Base-by-base conservation (phyloP, 30 jellyfish, hydroid and myxozoan species). In the Aurelia aurita region DNA sequence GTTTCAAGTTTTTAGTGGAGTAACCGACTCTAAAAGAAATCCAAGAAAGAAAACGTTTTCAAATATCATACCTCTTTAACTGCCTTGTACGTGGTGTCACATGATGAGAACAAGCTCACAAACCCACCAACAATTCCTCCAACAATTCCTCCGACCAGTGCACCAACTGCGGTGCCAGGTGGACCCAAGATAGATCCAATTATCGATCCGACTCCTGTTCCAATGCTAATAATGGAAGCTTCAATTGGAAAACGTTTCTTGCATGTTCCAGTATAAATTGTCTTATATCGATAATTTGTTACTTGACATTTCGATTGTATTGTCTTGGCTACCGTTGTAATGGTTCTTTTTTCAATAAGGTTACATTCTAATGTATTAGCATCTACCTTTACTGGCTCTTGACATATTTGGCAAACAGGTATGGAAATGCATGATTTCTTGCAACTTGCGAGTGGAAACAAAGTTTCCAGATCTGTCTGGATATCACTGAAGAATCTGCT, bases 251-350 rank as follows among this genome's bases (percentile, higher is more conserved):
- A 46, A 13, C 96, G 88, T 15, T 73, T 43, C 9, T 51, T 46
- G 54, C 96, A 87, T 31, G 91, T 87, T 34, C 96, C 91, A 21
- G 91, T 87, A 70, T 77, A 77, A 23, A 62, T 45, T 5, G 96
- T 74, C 61, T 81, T 87, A 68, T 77, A 87, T 4, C 87, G 65
- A 49, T 77, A 87, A n/a, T 68, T 63, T 21, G 76, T 59, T 35
- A 87, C 54, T 13, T 53, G 68, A 29, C 96, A 87, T 21, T 70
- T 39, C 20, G 87, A 31, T 25, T 46, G 23, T 3, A 31, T 1
- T 2, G 91, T 91, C 69, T 66, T 49, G 45, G 43, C 87, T 5
- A 58, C 68, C 10, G 87, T 69, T 27, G 91, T 69, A 0, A 26
- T 65, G 3, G 69, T 61, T 29, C 68, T 21, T 60, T 74, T 53